phyloP scores from a whole-genome alignment of 92 coral and sea anemone species.

The Siderastrea siderea region DNA sequence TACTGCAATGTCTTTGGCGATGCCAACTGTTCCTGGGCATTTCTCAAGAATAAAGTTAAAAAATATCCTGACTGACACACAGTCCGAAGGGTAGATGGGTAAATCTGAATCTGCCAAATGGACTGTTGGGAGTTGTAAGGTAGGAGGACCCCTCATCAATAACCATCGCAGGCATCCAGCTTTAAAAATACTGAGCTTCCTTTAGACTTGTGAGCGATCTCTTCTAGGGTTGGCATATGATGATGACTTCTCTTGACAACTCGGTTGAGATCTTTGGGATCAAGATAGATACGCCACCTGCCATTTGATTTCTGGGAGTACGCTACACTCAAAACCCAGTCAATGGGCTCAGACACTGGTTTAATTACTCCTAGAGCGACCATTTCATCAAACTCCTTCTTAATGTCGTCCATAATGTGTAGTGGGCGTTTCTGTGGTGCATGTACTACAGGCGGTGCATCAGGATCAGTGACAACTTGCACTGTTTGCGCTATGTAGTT shows the following conservation, averaged over 20 bases:
- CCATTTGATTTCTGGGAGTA: constrained; percentile 7
- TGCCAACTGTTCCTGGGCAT: background rate
- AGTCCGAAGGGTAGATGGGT: constrained; percentile 35
- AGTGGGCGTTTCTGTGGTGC: constrained; percentile 24
- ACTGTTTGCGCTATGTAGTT: constrained; percentile 15
- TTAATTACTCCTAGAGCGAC: too few species aligned
- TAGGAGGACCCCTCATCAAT: constrained; percentile 14
- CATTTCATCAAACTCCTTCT: constrained; percentile 20
- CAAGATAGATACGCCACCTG: constrained; percentile 33
- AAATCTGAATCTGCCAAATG: constrained; percentile 36
- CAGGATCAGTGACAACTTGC: constrained; percentile 18
- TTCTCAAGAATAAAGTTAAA: background rate
- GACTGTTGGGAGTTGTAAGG: constrained; percentile 19
- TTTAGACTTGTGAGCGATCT: constrained; percentile 50
- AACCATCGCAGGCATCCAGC: constrained; percentile 1
- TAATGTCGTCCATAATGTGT: constrained; percentile 8
- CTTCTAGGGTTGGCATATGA: constrained; percentile 58
- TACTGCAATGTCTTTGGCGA: background rate
- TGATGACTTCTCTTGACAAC: too few species aligned
- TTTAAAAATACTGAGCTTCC: too few species aligned
- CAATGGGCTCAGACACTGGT: constrained; percentile 23
- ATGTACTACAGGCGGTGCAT: constrained; percentile 47
- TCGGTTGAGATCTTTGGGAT: too few species aligned
- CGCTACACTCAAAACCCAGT: constrained; percentile 46
- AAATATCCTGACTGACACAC: background rate